Evolutionary conservation across 1,140 invertebrate genomes (phyloP), one percentile per base, ranked within the genome.

Genomic region (Lepidotrigona ventralis): DNA sequence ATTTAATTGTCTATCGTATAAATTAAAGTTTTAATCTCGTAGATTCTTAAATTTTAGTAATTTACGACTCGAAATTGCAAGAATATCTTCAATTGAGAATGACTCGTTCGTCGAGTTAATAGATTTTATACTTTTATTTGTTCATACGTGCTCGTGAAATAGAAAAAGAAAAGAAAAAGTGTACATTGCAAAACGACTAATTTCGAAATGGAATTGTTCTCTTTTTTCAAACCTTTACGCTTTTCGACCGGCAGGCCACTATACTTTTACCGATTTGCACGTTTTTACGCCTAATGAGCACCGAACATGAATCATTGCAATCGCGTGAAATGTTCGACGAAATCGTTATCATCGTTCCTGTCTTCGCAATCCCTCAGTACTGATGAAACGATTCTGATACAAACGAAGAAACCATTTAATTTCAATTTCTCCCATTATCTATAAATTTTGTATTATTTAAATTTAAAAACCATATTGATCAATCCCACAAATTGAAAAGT

Each of bases 231-330:
- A 21, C 15, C 1, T 46, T 46, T 21, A 11, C 5, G 2, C 21
- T 33, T n/a, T 60, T 60, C 9, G 11, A n/a, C 11, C n/a, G n/a
- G 15, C 12, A 33, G 19, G 1, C 1, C 21, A 46, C 9, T 79
- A 64, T 72, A 60, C 60, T 86, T 85, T 85, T 86, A 63, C 46
- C 56, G 3, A n/a, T 63, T 75, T 80, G 51, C 39, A 26, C 72
- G 56, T 15, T 73, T 86, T 81, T 81, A 85, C 64, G 54, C 15
- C 56, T 29, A 46, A 58, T 46, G 64, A 77, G 19, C 83, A 46
- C 14, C 56, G 46, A 86, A 86, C 71, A 69, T 72, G 39, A 53
- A 77, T 81, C 85, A 76, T 46, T 56, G 56, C 33, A 12, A 60
- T 75, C 46, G 60, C 39, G 70, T 72, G 53, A 78, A 60, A 54